Evolutionary conservation across 2,797 vertebrate species (phyloP).

Genomic region (Sebastes taczanowskii): DNA sequence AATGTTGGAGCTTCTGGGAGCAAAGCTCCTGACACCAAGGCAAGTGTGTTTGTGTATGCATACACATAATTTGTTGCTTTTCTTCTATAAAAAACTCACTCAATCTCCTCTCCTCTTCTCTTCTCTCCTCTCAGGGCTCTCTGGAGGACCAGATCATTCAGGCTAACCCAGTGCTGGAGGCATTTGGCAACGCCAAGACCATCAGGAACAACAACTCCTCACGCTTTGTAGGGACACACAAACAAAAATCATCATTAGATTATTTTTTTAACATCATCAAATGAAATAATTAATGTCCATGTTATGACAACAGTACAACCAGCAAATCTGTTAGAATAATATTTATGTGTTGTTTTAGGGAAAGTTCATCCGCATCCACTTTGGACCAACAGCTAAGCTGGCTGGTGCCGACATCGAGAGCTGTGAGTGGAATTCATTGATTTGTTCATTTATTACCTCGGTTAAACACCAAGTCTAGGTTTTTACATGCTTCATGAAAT

Average conservation of each 20-base stretch:
- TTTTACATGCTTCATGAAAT: not conserved
- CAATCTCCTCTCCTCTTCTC: not conserved
- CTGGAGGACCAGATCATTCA: slow-evolving; percentile 81
- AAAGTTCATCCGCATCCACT: slow-evolving; percentile 86
- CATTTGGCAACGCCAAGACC: slow-evolving; percentile 81
- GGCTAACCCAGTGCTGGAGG: slow-evolving; percentile 77
- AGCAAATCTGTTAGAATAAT: not conserved
- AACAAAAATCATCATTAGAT: not conserved
- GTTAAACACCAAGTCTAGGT: not conserved
- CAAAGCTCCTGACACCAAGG: slow-evolving; percentile 73
- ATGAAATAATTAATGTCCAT: not conserved
- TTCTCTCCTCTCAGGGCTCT: slow-evolving; percentile 56
- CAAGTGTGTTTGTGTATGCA: not conserved
- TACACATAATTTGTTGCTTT: not conserved
- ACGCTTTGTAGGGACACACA: slow-evolving; percentile 60
- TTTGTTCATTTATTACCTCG: not conserved
- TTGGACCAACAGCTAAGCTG: slow-evolving; percentile 79
- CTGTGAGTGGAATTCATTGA: slow-evolving; percentile 68
- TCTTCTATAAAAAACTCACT: not conserved
- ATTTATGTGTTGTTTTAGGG: slow-evolving; percentile 61
- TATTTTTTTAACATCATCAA: not conserved
- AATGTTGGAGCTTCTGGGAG: slow-evolving; percentile 68
- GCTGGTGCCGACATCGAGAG: slow-evolving; percentile 79
- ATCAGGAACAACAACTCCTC: slow-evolving; percentile 83
- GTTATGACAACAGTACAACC: not conserved